Conservation (phyloP, 2,888 invertebrate species). For the Melinaea menophilus region DNA sequence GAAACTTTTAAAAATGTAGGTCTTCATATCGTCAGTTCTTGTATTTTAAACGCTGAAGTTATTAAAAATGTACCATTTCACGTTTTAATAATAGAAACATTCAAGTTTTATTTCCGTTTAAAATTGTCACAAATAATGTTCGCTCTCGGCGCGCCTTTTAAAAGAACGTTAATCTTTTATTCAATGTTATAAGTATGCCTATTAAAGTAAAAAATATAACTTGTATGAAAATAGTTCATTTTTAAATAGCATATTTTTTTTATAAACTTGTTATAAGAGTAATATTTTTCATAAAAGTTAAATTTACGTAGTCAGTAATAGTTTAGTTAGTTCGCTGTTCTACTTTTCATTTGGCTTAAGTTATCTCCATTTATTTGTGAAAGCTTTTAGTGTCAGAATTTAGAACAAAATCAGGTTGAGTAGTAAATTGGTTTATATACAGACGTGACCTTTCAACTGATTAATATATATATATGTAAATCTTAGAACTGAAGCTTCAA, state of each 20-base stretch:
- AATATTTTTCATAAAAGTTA: too few relatives aligned
- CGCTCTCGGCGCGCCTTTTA: constrained; percentile 16
- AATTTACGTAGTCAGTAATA: too few relatives aligned
- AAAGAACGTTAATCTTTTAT: not conserved
- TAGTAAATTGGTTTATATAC: not conserved
- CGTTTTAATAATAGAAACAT: constrained; percentile 11
- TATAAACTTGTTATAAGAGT: too few relatives aligned
- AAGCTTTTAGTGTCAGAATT: not conserved
- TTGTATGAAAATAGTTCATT: too few relatives aligned
- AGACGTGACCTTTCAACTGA: not conserved
- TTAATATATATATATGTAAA: constrained; percentile 19
- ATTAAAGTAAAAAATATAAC: too few relatives aligned
- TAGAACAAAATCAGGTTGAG: not conserved
- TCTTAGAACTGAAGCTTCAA: constrained; percentile 28
- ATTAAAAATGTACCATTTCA: constrained; percentile 11
- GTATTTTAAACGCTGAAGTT: constrained; percentile 15
- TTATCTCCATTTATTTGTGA: too few relatives aligned
- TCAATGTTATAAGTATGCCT: not conserved
- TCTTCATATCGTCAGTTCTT: too few relatives aligned
- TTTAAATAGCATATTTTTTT: too few relatives aligned
- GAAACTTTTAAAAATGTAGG: not conserved
- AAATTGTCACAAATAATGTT: constrained; percentile 19
- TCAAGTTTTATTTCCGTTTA: constrained; percentile 18
- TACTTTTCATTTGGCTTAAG: too few relatives aligned
- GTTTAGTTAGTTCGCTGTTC: too few relatives aligned